Percentiles rank a stretch among this genome's conserved stretches.
phyloP scores from a whole-genome alignment of 2,888 invertebrate species.

The Sinhomidia bicolor region DNA sequence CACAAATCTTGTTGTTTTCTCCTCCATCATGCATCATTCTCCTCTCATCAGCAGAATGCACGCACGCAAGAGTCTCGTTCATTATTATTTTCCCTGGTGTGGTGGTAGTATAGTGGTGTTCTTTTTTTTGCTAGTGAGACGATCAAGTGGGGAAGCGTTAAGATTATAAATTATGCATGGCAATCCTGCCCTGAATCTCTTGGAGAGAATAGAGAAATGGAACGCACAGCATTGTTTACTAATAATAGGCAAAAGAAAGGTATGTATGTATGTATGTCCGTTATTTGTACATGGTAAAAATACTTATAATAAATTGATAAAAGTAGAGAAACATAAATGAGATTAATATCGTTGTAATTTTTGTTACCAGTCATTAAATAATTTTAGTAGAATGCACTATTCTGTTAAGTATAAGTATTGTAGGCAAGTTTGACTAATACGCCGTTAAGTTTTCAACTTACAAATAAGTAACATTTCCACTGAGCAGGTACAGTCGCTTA shows the following conservation, averaged over 20 bases:
- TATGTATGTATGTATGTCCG: background rate
- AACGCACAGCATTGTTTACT: too few species aligned
- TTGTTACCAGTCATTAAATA: constrained; percentile 37
- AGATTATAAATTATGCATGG: constrained; percentile 68
- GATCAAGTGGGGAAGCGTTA: constrained; percentile 60
- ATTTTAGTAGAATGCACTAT: background rate
- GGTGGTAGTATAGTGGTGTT: too few species aligned
- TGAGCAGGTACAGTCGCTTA: too few species aligned
- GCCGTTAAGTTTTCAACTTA: too few species aligned
- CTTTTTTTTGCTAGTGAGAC: background rate
- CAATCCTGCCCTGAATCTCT: too few species aligned
- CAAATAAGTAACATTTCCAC: too few species aligned
- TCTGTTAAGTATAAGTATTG: too few species aligned
- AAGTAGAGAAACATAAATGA: constrained; percentile 39
- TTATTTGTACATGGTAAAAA: too few species aligned
- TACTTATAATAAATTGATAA: too few species aligned
- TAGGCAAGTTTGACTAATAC: too few species aligned
- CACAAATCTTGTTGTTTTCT: constrained; percentile 44
- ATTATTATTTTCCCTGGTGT: constrained; percentile 48
- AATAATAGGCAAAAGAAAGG: background rate
- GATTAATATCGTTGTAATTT: constrained; percentile 53
- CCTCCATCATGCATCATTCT: constrained; percentile 35
- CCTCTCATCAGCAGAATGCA: constrained; percentile 38
- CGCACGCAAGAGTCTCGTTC: constrained; percentile 46
- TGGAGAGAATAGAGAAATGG: background rate